Evolutionary conservation across 2,797 vertebrate species (phyloP).

Genomic region (Myioborus melanocephalus): DNA sequence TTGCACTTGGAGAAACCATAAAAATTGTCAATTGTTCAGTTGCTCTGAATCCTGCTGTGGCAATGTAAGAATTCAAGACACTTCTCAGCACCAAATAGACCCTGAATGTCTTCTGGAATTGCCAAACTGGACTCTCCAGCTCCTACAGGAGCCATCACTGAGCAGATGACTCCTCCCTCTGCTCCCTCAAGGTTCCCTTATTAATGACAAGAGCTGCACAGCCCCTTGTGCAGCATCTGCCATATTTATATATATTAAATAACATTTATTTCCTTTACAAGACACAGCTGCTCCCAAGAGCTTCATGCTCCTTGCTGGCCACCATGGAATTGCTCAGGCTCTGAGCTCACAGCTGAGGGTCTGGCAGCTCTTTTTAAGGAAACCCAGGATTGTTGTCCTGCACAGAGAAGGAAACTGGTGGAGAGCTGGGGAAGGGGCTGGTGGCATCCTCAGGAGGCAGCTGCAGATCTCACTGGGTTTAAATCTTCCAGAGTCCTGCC

Average conservation of each 20-base stretch:
- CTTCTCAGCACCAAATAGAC: neutral
- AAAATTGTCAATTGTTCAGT: neutral
- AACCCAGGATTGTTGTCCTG: neutral
- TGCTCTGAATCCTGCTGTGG: neutral
- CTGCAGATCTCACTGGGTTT: neutral
- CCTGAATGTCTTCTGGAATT: neutral
- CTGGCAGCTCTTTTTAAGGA: neutral
- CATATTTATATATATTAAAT: neutral
- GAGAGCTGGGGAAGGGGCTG: neutral
- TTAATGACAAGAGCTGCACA: neutral
- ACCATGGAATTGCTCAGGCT: neutral
- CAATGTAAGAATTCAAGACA: neutral
- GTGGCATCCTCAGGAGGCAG: neutral
- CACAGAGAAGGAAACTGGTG: neutral
- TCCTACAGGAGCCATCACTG: neutral
- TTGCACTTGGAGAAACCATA: neutral
- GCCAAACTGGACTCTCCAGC: neutral
- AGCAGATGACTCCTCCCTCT: neutral
- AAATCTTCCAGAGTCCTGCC: neutral
- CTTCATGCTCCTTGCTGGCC: fast-evolving
- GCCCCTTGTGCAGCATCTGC: neutral
- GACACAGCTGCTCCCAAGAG: neutral
- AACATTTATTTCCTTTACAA: neutral
- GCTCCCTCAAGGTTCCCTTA: neutral
- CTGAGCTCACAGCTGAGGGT: neutral